A percentile compares a stretch with the other conserved stretches of the same genome.
phyloP scores from a whole-genome alignment of 1,140 invertebrate genomes.

The Watersipora subatra region DNA sequence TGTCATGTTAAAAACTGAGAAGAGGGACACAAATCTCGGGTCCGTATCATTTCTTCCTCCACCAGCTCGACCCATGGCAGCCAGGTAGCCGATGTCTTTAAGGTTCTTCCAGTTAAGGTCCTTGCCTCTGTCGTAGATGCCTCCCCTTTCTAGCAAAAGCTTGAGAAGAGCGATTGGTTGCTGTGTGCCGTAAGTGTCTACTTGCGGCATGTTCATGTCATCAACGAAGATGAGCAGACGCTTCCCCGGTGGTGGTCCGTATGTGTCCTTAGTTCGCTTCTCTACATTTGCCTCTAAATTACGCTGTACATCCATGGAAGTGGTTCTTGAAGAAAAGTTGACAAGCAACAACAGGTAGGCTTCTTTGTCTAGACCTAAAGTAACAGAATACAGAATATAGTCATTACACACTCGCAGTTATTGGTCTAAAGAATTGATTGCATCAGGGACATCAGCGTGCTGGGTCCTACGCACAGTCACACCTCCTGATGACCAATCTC shows the following conservation, averaged over 20 bases:
- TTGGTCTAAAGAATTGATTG: too few relatives aligned
- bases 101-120: conserved; percentile 76
- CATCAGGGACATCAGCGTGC: too few relatives aligned
- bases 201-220: conserved; percentile 83
- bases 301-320: conserved; percentile 70
- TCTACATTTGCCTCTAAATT: conserved; percentile 72
- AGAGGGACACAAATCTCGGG: conserved; percentile 74
- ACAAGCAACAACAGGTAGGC: conserved; percentile 51
- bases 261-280: conserved; percentile 74
- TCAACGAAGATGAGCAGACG: conserved; percentile 76
- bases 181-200: conserved; percentile 73
- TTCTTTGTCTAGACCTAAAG: background rate
- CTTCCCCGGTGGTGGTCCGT: conserved; percentile 71
- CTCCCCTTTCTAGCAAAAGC: conserved; percentile 65
- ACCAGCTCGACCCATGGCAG: conserved; percentile 54
- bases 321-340: conserved; percentile 79
- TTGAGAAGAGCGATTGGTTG: conserved; percentile 81
- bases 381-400: conserved; percentile 2
- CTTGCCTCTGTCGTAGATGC: conserved; percentile 74
- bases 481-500: too few relatives aligned
- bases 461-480: too few relatives aligned
- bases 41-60: conserved; percentile 77
- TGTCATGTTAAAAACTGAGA: conserved; percentile 69
- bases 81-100: conserved; percentile 55
- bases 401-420: conserved; percentile 3